Conservation (phyloP, 2,888 invertebrate species). For the Apodemia zela region DNA sequence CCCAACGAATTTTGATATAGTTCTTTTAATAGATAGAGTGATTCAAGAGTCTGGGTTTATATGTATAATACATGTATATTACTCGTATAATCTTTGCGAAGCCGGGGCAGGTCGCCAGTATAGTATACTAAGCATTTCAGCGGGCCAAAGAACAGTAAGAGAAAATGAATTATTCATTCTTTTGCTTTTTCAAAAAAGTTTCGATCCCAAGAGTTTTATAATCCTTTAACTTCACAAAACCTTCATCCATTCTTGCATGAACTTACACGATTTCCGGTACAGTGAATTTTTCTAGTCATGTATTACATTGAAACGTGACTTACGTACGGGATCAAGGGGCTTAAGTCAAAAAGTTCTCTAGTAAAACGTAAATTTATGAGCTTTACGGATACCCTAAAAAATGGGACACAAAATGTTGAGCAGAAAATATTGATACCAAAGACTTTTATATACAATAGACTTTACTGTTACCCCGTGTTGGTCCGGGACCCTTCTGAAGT, state of each 20-base stretch:
- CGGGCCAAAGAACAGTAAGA: too few relatives aligned
- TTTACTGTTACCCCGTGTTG: background rate
- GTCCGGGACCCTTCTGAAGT: too few relatives aligned
- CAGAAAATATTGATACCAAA: slow-evolving; percentile 1
- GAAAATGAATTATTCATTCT: background rate
- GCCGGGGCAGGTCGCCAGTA: too few relatives aligned
- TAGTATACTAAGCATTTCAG: too few relatives aligned
- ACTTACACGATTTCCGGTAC: slow-evolving; percentile 7
- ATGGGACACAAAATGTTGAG: slow-evolving; percentile 4
- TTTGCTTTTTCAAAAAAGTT: background rate
- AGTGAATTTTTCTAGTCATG: slow-evolving; percentile 12
- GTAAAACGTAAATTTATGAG: slow-evolving; percentile 15
- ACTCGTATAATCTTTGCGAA: too few relatives aligned
- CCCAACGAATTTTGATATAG: too few relatives aligned
- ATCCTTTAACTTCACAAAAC: slow-evolving; percentile 1
- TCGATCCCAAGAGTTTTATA: background rate
- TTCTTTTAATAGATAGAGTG: too few relatives aligned
- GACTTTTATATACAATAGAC: background rate
- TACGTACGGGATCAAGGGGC: slow-evolving; percentile 14
- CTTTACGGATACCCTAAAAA: slow-evolving; percentile 10
- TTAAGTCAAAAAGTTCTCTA: slow-evolving; percentile 10
- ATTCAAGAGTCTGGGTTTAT: too few relatives aligned
- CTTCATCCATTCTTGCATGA: background rate
- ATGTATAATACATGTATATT: too few relatives aligned
- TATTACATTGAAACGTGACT: slow-evolving; percentile 15